phyloP scores from a whole-genome alignment of 2,797 vertebrate species.

The Gallirallus australis region DNA sequence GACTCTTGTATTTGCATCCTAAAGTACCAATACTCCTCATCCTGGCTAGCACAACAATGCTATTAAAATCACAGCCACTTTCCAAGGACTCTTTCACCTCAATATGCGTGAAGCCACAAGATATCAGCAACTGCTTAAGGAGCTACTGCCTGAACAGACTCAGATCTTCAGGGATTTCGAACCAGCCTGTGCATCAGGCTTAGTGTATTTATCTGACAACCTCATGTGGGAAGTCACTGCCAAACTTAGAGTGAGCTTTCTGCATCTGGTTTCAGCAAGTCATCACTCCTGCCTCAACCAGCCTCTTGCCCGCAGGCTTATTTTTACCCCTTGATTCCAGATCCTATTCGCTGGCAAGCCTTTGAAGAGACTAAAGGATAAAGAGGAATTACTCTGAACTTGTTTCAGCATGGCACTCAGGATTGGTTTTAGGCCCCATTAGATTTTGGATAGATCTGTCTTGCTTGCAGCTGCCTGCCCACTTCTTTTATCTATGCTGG shows the following conservation, averaged over 20 bases:
- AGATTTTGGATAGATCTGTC: not conserved
- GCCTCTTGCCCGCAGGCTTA: not conserved
- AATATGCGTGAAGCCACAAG: fast-evolving
- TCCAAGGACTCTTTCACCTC: not conserved
- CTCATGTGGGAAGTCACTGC: not conserved
- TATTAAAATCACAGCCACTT: not conserved
- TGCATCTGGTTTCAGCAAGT: not conserved
- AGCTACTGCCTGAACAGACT: not conserved
- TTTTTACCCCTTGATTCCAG: not conserved
- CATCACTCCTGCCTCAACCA: not conserved
- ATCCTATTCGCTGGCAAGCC: not conserved
- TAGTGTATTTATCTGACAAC: not conserved
- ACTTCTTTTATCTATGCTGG: not conserved
- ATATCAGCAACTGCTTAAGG: not conserved
- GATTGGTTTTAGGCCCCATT: not conserved
- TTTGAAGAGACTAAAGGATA: not conserved
- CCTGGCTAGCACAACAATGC: not conserved
- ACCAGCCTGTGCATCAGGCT: not conserved
- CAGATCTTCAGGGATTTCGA: not conserved
- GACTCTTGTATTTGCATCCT: not conserved
- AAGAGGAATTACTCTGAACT: not conserved
- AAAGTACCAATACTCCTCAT: not conserved
- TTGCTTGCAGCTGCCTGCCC: not conserved
- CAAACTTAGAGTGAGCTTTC: not conserved
- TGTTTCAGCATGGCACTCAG: not conserved